Percentiles rank a stretch among this genome's conserved stretches.
These are phyloP conservation scores for Gracilinanus agilis DNA, from an alignment of 2,113 vertebrate genomes.

Conservation along the genomic window DNA sequence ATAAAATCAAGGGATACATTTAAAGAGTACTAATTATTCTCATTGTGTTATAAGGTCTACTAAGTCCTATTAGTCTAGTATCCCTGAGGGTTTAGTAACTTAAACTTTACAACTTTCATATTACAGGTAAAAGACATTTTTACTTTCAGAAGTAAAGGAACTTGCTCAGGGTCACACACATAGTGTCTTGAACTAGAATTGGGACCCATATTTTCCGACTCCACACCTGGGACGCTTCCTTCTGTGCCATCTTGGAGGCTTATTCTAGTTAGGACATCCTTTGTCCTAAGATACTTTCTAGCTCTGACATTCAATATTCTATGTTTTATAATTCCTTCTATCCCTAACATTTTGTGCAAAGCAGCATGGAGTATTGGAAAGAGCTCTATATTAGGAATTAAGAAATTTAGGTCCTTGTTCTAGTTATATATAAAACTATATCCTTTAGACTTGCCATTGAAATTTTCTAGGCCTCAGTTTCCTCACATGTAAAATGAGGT, in stretches of 20 bases:
- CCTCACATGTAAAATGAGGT: neutral
- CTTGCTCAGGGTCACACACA: neutral
- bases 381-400: neutral
- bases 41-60: neutral
- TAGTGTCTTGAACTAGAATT: rapidly evolving
- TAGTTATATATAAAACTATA: neutral
- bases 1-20: neutral
- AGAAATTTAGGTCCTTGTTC: neutral
- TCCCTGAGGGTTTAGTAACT: neutral
- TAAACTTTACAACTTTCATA: neutral
- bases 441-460: neutral
- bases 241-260: neutral
- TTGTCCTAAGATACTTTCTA: neutral
- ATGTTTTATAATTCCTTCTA: neutral
- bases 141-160: neutral
- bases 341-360: neutral
- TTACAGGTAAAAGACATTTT: neutral
- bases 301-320: neutral
- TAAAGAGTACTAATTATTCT: neutral
- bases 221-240: neutral
- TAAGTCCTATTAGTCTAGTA: neutral
- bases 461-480: neutral
- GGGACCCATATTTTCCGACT: too few species aligned
- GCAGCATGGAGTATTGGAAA: neutral
- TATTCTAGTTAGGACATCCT: neutral